Percentiles rank a stretch among this genome's conserved stretches.
phyloP scores from a whole-genome alignment of 2,113 vertebrate genomes.

The Hydropotes inermis region DNA sequence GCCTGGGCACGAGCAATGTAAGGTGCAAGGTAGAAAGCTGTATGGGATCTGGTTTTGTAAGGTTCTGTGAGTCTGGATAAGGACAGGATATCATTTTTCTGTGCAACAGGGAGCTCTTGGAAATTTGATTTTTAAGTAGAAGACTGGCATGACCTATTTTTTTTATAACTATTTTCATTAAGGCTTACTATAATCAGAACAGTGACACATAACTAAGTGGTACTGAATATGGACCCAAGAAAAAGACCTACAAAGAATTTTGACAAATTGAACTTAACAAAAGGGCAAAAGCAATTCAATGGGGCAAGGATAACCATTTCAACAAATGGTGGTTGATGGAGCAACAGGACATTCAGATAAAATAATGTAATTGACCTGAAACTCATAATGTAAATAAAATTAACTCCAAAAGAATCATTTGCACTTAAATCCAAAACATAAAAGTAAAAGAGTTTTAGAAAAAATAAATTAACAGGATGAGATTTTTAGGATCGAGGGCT shows the following conservation, averaged over 20 bases:
- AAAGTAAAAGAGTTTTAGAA: not conserved
- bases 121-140: not conserved
- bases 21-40: not conserved
- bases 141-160: not conserved
- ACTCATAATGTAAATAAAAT: not conserved
- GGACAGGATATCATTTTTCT: not conserved
- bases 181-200: not conserved
- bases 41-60: not conserved
- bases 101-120: not conserved
- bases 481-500: not conserved
- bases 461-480: not conserved
- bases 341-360: not conserved
- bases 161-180: not conserved
- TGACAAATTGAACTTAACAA: too few relatives aligned
- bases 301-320: not conserved
- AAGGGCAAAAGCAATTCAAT: not conserved
- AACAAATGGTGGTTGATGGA: not conserved
- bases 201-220: not conserved
- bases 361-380: not conserved
- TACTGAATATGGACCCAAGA: not conserved
- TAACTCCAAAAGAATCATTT: not conserved
- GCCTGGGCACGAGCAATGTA: not conserved
- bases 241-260: not conserved
- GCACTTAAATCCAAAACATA: not conserved
- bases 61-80: not conserved